Evolutionary conservation across 2,797 vertebrate species (phyloP), one percentile per base, ranked within the genome.

Genomic region (Aselliscus stoliczkanus): DNA sequence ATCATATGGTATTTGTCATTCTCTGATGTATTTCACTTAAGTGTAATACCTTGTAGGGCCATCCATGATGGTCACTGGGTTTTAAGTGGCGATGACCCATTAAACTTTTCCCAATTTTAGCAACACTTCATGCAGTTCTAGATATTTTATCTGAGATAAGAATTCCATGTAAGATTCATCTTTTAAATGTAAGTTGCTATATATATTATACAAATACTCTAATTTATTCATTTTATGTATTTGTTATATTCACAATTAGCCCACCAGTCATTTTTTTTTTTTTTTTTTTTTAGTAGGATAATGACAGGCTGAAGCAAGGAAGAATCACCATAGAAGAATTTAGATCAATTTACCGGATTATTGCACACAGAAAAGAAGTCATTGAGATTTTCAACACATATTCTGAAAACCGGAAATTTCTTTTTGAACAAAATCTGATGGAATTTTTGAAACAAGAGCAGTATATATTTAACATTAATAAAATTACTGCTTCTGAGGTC

Each of bases 371-470:
- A 97, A 37, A 91, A 79, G 98, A 99, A 94, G 98, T 99, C 87
- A 73, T 97, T 39, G 97, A 98, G 72, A 98, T 99, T 82, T 99
- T 98, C 98, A 96, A 88, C 14, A 29, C 52, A 7, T 99, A 99
- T 65, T 47, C 98, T 2, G 77, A 77, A 20, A 98, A 98, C 60
- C 81, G 91, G 87, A 95, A 82, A 62, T 50, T 95, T 69, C 82
- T 99, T 79, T 10, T 97, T n/a, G 89, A 96, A 29, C 8, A 18
- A 0, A 97, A 97, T 34, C 97, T 99, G 52, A 31, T 97, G 10
- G 90, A 96, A 10, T 99, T 99, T 97, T 99, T 99, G 69, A 96
- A 44, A 67, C 98, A 96, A 97, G 99, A 99, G 54, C 99, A 99
- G 96, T 97, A 97, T 97, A 95, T 98, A 95, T 27, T 95, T 50